Evolutionary conservation across 2,113 vertebrate species (phyloP).

Genomic region (Percina caprodes): DNA sequence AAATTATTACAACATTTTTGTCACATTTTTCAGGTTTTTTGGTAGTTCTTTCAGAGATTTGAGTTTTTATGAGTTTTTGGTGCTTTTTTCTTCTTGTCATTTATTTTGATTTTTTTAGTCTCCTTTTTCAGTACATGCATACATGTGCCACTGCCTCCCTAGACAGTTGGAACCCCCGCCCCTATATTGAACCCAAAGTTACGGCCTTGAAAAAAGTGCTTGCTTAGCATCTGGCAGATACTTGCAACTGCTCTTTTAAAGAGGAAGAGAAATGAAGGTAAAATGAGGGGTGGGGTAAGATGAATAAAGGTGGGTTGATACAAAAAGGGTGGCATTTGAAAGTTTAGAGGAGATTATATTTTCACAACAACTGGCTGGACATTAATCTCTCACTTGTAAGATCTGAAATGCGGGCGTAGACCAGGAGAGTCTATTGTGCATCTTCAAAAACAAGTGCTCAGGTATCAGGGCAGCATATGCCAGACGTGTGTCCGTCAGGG

Average conservation of each 20-base stretch:
- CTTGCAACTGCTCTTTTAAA: background rate
- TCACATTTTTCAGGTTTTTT: too few relatives aligned
- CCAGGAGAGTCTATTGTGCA: constrained; percentile 60
- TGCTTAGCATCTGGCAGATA: constrained; percentile 46
- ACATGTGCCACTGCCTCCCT: too few relatives aligned
- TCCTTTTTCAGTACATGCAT: too few relatives aligned
- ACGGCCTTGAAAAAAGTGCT: background rate
- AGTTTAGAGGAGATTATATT: constrained; percentile 11
- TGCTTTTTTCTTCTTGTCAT: too few relatives aligned
- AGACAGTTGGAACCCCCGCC: too few relatives aligned
- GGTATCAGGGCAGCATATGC: constrained; percentile 82
- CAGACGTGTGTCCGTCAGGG: constrained; percentile 73
- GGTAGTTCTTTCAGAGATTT: too few relatives aligned
- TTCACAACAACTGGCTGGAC: constrained; percentile 6
- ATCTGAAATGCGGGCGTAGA: constrained; percentile 65
- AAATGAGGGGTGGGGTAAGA: constrained; percentile 13
- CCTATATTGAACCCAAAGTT: too few relatives aligned
- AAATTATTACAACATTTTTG: too few relatives aligned
- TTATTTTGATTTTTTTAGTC: too few relatives aligned
- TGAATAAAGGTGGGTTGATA: background rate
- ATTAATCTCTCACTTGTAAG: background rate
- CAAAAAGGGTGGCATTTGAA: constrained; percentile 11
- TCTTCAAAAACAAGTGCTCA: constrained; percentile 80
- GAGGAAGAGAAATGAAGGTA: constrained; percentile 3
- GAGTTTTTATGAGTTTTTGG: too few relatives aligned